These are phyloP conservation scores for Pseudomugil gertrudae DNA, from an alignment of 2,797 vertebrate genomes.

Conservation along the genomic window DNA sequence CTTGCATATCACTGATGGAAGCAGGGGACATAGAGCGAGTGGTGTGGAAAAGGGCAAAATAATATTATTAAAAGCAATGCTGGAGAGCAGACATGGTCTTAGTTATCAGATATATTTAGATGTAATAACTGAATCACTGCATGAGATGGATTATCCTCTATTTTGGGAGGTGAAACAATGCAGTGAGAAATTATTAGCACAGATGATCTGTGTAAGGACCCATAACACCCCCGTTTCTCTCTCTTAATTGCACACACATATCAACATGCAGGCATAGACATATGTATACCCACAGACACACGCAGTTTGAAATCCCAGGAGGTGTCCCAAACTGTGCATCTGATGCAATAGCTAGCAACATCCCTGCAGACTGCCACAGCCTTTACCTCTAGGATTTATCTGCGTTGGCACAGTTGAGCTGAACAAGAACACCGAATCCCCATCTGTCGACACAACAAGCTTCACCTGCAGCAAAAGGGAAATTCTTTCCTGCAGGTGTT, in stretches of 20 bases:
- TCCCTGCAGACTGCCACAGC: constrained; percentile 61
- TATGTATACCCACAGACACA: constrained; percentile 17
- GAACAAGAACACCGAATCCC: constrained; percentile 30
- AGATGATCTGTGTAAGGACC: constrained; percentile 54
- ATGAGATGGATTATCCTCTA: constrained; percentile 67
- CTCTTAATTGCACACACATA: constrained; percentile 20
- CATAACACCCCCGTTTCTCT: constrained; percentile 39
- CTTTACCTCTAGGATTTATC: constrained; percentile 59
- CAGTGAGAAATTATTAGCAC: constrained; percentile 55
- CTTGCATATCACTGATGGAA: constrained; percentile 1
- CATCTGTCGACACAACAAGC: constrained; percentile 29
- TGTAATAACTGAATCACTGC: constrained; percentile 65
- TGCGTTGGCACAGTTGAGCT: constrained; percentile 24
- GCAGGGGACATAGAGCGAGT: neutral
- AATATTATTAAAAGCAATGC: constrained; percentile 22
- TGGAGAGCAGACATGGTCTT: constrained; percentile 40
- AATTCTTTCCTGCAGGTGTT: constrained; percentile 5
- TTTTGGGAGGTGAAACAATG: constrained; percentile 69
- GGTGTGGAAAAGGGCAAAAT: neutral
- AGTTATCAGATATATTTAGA: constrained; percentile 70
- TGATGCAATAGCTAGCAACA: constrained; percentile 84
- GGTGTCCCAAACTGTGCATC: constrained; percentile 59
- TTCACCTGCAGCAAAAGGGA: constrained; percentile 41
- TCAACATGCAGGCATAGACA: constrained; percentile 5
- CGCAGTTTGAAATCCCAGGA: constrained; percentile 49